Percentiles rank a stretch among this genome's conserved stretches.
Conservation (phyloP, 1,140 invertebrate species). For the Listronotus bonariensis region DNA sequence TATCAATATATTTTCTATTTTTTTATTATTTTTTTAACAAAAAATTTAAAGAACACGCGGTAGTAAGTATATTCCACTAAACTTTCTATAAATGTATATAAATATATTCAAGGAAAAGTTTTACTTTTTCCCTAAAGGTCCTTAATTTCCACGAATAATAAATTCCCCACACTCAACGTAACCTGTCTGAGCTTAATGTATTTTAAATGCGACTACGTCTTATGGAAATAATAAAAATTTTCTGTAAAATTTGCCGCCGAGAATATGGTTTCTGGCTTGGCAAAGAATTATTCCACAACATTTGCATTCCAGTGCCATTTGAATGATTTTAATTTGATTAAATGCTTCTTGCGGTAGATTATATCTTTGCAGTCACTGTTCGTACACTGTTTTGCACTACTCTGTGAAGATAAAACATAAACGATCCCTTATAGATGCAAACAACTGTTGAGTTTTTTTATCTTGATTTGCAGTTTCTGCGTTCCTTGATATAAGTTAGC, state of each 20-base stretch:
- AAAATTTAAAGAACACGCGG: too few species aligned
- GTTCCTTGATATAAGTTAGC: conserved; percentile 1
- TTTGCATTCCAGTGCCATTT: conserved; percentile 39
- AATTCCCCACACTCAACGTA: conserved; percentile 12
- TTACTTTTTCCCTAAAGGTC: background rate
- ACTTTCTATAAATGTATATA: too few species aligned
- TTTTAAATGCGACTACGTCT: conserved; percentile 23
- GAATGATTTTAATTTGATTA: conserved; percentile 42
- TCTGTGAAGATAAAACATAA: conserved; percentile 12
- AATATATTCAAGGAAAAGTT: too few species aligned
- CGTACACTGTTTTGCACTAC: conserved; percentile 37
- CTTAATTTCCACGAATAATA: conserved; percentile 9
- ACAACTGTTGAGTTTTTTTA: conserved; percentile 19
- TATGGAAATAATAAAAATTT: conserved; percentile 37
- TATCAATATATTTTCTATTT: too few species aligned
- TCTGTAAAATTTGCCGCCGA: conserved; percentile 38
- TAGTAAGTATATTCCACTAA: too few species aligned
- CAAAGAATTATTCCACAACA: conserved; percentile 39
- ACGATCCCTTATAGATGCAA: conserved; percentile 2
- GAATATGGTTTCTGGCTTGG: conserved; percentile 25
- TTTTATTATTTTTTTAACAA: too few species aligned
- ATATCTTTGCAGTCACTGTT: conserved; percentile 25
- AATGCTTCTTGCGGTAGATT: conserved; percentile 26
- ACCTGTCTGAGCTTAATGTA: conserved; percentile 22
- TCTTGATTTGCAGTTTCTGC: conserved; percentile 3